Conservation (phyloP, 92 coral and sea anemone genomes). For the Porites rus region DNA sequence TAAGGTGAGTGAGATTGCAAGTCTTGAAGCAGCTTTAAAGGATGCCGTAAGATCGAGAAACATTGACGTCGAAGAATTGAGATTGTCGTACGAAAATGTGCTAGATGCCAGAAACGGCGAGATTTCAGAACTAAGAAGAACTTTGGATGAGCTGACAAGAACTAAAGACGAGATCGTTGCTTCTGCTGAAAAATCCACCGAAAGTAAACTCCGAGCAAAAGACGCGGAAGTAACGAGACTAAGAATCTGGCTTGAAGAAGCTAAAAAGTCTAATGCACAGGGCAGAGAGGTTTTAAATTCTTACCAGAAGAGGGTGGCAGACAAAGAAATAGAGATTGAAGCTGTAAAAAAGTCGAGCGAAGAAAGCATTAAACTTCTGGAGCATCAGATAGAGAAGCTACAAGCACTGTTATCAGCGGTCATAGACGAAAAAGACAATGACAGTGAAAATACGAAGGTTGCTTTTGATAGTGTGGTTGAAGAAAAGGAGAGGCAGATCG, state of each 20-base stretch:
- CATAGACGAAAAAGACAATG: slow-evolving; percentile 54
- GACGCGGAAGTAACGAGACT: slow-evolving; percentile 35
- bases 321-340: slow-evolving; percentile 63
- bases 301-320: slow-evolving; percentile 63
- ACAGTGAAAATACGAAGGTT: slow-evolving; percentile 36
- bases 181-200: slow-evolving; percentile 42
- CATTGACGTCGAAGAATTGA: slow-evolving; percentile 50
- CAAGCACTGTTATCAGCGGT: slow-evolving; percentile 55
- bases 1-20: slow-evolving; percentile 52
- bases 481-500: slow-evolving; percentile 63
- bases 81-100: slow-evolving; percentile 48
- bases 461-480: slow-evolving; percentile 26
- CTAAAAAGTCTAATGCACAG: slow-evolving; percentile 65
- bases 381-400: slow-evolving; percentile 46
- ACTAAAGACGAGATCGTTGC: slow-evolving; percentile 36
- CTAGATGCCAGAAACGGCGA: slow-evolving; percentile 61
- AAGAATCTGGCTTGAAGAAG: slow-evolving; percentile 57
- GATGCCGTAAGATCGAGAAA: slow-evolving; percentile 40
- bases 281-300: slow-evolving; percentile 72
- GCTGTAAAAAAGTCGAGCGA: slow-evolving; percentile 45
- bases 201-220: slow-evolving; percentile 45
- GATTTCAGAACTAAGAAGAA: slow-evolving; percentile 65
- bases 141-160: slow-evolving; percentile 59
- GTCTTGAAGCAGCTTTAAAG: slow-evolving; percentile 41
- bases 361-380: slow-evolving; percentile 33